Percentiles rank a stretch among this genome's conserved stretches.
Conservation (phyloP, 2,888 invertebrate species). For the Acanthoscelides obtectus region DNA sequence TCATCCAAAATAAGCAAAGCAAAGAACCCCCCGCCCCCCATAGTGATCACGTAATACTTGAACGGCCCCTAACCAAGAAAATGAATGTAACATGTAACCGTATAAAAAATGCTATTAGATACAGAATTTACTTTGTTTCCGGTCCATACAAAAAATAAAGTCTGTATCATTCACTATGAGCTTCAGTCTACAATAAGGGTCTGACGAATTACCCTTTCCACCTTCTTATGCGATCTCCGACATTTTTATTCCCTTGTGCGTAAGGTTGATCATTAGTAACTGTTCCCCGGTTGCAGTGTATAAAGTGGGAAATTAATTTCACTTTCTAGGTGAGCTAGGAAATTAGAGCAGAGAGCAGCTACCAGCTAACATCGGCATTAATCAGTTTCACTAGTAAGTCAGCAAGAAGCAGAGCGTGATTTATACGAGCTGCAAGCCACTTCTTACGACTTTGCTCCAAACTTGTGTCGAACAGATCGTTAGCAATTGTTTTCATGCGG, state of each 20-base stretch:
- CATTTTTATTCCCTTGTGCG: background rate
- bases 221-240: background rate
- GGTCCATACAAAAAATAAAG: too few species aligned
- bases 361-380: background rate
- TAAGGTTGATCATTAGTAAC: background rate
- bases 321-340: background rate
- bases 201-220: background rate
- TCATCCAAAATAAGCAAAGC: too few species aligned
- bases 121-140: too few species aligned
- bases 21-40: too few species aligned
- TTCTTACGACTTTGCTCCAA: too few species aligned
- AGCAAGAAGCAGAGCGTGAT: background rate
- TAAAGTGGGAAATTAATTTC: background rate
- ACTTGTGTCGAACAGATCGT: background rate
- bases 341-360: background rate
- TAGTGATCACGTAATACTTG: too few species aligned
- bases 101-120: too few species aligned
- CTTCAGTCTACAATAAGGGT: too few species aligned
- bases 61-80: too few species aligned
- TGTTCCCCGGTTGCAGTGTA: background rate
- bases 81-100: too few species aligned
- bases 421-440: background rate
- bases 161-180: too few species aligned
- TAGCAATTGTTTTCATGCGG: background rate
- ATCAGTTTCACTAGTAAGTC: background rate